Percentiles rank a stretch among this genome's conserved stretches.
Conservation (phyloP, 2,888 invertebrate species). For the Phorcus lineatus region DNA sequence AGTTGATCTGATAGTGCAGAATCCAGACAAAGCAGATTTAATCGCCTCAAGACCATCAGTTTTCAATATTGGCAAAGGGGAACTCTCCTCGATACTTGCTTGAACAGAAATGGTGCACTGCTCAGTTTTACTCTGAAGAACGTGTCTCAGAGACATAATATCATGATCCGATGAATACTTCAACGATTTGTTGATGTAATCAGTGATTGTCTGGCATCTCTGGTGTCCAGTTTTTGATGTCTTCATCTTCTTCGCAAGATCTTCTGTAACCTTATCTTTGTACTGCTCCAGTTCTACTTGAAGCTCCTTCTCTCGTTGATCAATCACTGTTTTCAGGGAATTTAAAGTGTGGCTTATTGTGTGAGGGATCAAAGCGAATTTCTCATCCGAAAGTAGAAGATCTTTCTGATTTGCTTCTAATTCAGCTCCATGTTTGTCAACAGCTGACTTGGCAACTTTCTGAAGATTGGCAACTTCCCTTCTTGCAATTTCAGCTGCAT, state of each 20-base stretch:
- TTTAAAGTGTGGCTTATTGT: not conserved
- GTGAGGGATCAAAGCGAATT: not conserved
- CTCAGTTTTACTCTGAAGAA: not conserved
- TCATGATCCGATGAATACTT: not conserved
- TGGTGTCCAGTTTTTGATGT: not conserved
- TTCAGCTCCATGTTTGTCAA: not conserved
- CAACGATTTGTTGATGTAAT: not conserved
- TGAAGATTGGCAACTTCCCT: not conserved
- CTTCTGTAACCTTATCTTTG: not conserved
- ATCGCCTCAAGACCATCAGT: not conserved
- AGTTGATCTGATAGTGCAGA: not conserved
- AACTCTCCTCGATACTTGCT: not conserved
- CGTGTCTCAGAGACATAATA: not conserved
- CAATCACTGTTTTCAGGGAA: not conserved
- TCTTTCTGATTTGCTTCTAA: not conserved
- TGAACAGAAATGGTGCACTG: not conserved
- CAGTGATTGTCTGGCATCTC: not conserved
- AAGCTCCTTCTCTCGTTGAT: not conserved
- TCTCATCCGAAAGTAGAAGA: not conserved
- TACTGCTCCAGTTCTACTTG: not conserved
- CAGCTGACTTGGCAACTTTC: not conserved
- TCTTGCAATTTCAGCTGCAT: not conserved
- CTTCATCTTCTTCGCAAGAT: not conserved
- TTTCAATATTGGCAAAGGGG: not conserved
- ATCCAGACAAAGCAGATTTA: not conserved